A percentile compares a stretch with the other conserved stretches of the same genome.
Conservation (phyloP, 2,113 vertebrate species). For the Panurus biarmicus region DNA sequence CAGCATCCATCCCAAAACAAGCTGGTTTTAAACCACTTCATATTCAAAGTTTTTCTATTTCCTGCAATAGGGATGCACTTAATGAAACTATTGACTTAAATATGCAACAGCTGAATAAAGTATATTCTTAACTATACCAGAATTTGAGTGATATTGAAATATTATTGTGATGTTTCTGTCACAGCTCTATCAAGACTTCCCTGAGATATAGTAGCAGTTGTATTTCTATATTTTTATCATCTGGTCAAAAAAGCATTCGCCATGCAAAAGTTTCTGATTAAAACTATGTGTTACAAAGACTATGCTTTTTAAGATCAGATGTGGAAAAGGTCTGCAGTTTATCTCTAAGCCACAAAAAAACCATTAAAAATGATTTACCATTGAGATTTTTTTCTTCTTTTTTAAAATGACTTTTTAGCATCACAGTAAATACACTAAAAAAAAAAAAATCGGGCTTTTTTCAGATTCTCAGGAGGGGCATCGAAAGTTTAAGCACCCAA, state of each 20-base stretch:
- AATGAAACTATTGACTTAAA: not conserved
- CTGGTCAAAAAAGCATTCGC: not conserved
- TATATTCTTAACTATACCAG: not conserved
- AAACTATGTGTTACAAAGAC: not conserved
- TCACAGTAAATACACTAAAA: not conserved
- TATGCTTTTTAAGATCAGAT: not conserved
- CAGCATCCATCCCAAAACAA: not conserved
- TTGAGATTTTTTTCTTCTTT: not conserved
- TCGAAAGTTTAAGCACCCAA: not conserved
- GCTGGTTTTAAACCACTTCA: not conserved
- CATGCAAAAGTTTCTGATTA: not conserved
- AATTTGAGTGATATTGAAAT: not conserved
- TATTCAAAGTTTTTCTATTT: not conserved
- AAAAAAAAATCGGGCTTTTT: not conserved
- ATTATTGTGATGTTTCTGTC: not conserved
- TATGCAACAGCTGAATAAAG: not conserved
- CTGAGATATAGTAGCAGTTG: not conserved
- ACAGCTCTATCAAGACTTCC: not conserved
- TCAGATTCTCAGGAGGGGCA: not conserved
- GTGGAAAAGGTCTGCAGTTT: not conserved
- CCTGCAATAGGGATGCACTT: not conserved
- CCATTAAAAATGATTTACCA: not conserved
- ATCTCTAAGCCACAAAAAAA: not conserved
- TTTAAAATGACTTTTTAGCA: not conserved
- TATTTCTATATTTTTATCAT: not conserved